Base-by-base conservation (phyloP, 2,888 invertebrate species). In the Eilema depressum region DNA sequence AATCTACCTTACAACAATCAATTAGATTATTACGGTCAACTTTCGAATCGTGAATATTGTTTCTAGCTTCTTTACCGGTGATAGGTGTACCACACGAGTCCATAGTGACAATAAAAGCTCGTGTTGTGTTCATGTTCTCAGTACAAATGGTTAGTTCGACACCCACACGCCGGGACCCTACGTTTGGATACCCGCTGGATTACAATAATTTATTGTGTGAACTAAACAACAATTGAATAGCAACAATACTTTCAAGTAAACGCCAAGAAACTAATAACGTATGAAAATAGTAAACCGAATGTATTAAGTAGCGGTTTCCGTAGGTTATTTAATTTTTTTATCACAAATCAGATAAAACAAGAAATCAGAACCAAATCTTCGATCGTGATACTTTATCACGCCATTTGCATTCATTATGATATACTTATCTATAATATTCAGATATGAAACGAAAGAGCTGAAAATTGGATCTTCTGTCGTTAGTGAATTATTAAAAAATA, bases 121-220 rank as follows among this genome's bases (percentile, higher is more conserved):
- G 61, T 69, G 77, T 76, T 64, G 20, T 33, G 73, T 56, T 65
- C 64, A 56, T 70, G 57, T 69, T 57, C 69, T 66, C 25, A 30
- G 76, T 59, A 77, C 77, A 80, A 81, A 81, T 71, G 79, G 76
- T 76, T 73, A 70, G 71, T 70, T 75, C 72, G 77, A 77, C 66
- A 68, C 79, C 68, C 79, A 28, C 68, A 12, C 65, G 33, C 53
- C n/a, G 53, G 53, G 53, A n/a, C n/a, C n/a, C 53, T 60, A 30
- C 53, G 56, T 62, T 70, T 28, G 41, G 28, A 57, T 37, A 63
- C 57, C 62, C 57, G 57, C 57, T 62, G 66, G 56, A 17, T 53
- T 33, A 56, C 65, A 53, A 23, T 66, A 23, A 61, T 57, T 47
- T 56, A 56, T n/a, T 66, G 65, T 66, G 65, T 65, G 33, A 70